Evolutionary conservation across 2,113 vertebrate genomes (phyloP).

Genomic region (Thalassoma bifasciatum): DNA sequence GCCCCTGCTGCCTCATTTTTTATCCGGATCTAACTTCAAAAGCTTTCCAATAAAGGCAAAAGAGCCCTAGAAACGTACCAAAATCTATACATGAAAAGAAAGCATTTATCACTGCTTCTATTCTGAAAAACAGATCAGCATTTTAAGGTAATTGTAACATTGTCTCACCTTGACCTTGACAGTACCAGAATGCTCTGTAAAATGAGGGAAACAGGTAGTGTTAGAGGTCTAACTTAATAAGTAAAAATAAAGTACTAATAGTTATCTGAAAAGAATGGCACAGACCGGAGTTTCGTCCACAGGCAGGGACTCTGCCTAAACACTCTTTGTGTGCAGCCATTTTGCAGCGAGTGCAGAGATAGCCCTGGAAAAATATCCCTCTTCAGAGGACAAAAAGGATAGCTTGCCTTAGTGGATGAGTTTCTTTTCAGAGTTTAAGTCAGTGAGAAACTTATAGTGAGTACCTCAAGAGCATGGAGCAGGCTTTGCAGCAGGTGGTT

Average conservation of each 20-base stretch:
- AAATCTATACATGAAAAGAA: neutral
- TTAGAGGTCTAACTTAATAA: conserved; percentile 39
- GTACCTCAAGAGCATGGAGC: conserved; percentile 94
- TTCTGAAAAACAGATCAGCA: neutral
- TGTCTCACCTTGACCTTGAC: conserved; percentile 71
- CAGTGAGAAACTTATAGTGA: neutral
- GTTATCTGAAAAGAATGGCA: neutral
- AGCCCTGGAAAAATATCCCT: conserved; percentile 94
- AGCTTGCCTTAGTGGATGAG: neutral
- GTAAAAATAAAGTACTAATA: conserved; percentile 46
- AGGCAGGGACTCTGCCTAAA: conserved; percentile 87
- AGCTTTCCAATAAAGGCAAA: neutral
- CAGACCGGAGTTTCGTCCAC: conserved; percentile 86
- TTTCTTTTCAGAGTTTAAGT: neutral
- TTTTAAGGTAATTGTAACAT: neutral
- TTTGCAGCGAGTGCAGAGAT: conserved; percentile 89
- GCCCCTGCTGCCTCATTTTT: neutral
- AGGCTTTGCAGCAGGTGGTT: conserved; percentile 91
- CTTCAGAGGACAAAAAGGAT: conserved; percentile 70
- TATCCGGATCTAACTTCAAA: neutral
- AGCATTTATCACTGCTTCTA: neutral
- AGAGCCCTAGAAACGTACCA: neutral
- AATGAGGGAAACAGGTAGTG: conserved; percentile 11
- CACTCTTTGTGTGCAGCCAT: conserved; percentile 95
- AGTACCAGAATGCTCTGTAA: conserved; percentile 68